phyloP scores from a whole-genome alignment of 2,113 vertebrate species.

The Malaclemys terrapin region DNA sequence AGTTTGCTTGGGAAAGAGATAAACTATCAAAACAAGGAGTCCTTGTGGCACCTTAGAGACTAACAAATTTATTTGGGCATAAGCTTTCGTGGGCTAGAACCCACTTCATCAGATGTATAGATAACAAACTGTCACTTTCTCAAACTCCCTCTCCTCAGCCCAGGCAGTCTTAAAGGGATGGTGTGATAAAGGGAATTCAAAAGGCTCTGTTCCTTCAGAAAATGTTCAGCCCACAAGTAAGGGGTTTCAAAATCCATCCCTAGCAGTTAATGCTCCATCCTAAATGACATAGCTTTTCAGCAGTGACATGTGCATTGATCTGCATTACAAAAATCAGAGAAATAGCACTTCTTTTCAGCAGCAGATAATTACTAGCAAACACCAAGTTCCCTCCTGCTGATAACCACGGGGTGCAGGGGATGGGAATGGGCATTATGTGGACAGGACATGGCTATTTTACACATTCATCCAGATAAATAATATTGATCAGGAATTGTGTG shows the following conservation, averaged over 20 bases:
- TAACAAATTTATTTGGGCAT: too few species aligned
- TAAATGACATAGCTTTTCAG: slow-evolving; percentile 72
- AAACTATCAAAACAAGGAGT: background rate
- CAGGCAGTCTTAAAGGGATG: slow-evolving; percentile 69
- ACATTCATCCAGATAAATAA: slow-evolving; percentile 55
- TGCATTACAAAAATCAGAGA: slow-evolving; percentile 73
- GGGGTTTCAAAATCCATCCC: slow-evolving; percentile 60
- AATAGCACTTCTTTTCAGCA: slow-evolving; percentile 66
- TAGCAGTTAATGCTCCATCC: slow-evolving; percentile 73
- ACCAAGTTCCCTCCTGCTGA: slow-evolving; percentile 65
- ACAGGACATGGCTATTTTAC: background rate
- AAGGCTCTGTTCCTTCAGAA: slow-evolving; percentile 71
- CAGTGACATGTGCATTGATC: slow-evolving; percentile 55
- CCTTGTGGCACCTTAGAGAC: too few species aligned
- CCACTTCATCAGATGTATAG: background rate
- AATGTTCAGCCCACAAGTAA: slow-evolving; percentile 59
- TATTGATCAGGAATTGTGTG: slow-evolving; percentile 64
- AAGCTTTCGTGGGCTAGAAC: too few species aligned
- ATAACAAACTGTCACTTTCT: slow-evolving; percentile 73
- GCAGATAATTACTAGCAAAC: slow-evolving; percentile 64
- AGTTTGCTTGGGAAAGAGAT: slow-evolving; percentile 42
- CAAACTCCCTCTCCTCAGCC: slow-evolving; percentile 62
- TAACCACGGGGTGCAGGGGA: slow-evolving; percentile 59
- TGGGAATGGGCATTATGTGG: slow-evolving; percentile 68
- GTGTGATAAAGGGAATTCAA: slow-evolving; percentile 70